Base-by-base conservation (phyloP, 2,113 vertebrate species). In the Ciconia maguari region DNA sequence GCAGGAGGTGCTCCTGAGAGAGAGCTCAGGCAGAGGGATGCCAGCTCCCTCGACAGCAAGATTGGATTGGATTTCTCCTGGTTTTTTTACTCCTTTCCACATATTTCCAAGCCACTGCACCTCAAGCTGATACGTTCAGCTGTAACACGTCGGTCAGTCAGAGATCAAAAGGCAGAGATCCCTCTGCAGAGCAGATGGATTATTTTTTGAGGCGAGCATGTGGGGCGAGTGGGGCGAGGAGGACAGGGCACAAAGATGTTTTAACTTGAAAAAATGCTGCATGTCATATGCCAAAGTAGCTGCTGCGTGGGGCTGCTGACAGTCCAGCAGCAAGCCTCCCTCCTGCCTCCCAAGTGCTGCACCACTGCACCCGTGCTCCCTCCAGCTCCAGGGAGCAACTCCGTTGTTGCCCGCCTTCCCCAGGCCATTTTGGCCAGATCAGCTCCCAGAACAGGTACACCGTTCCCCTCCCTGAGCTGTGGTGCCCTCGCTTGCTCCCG, bases 401-500 rank as follows among this genome's bases (percentile, higher is more conserved):
- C 2, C 0, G 32, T 76, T 76, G 64, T 34, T 2, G 2, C 4
- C 22, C 4, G 15, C 34, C 32, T 54, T 76, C 13, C 21, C 36
- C 55, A 38, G 26, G 44, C 34, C 34, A 25, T 20, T 70, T 79
- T 68, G 58, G 24, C 41, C 0, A 4, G 32, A n/a, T 49, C 26
- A 16, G 26, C 48, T 68, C 52, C n/a, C 60, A 24, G 32, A 34
- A 9, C 2, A 1, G 62, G 6, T 0, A 0, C 10, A 20, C 4
- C 1, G 0, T 62, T 62, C 41, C 5, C 18, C 30, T 51, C 7
- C 19, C 11, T 25, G 7, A 22, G 19, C 7, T 0, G 26, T 4
- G 54, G 34, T 20, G 16, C 8, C 58, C 16, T 9, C 1, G 0
- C 36, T 38, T 6, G 1, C 62, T 70, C 17, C n/a, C 1, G 1